phyloP scores from a whole-genome alignment of 2,797 vertebrate species.

The Peromyscus eremicus region DNA sequence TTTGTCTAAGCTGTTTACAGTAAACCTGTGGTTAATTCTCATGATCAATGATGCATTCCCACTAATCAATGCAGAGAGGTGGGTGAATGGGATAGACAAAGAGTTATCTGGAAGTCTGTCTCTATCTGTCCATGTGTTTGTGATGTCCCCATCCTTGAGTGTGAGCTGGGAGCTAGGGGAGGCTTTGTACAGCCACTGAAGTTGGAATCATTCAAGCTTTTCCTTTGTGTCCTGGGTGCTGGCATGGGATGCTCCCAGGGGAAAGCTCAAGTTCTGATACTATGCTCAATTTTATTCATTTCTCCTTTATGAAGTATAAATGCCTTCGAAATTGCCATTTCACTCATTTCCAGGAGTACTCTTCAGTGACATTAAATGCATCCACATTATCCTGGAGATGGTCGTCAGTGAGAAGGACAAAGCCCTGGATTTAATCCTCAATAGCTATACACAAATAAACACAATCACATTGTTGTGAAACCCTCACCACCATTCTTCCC shows the following conservation, averaged over 20 bases:
- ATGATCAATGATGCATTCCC: background rate
- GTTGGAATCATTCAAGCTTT: too few relatives aligned
- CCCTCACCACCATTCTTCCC: background rate
- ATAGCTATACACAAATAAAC: background rate
- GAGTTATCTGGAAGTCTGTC: background rate
- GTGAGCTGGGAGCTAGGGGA: background rate
- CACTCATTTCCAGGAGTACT: background rate
- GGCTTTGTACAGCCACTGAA: too few relatives aligned
- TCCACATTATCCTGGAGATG: background rate
- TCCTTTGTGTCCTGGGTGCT: too few relatives aligned
- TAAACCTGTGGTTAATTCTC: constrained; percentile 44
- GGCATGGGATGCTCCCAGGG: too few relatives aligned
- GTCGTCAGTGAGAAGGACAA: background rate
- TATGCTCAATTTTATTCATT: background rate
- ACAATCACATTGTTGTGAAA: constrained; percentile 21
- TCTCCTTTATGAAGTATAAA: background rate
- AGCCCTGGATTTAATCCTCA: background rate
- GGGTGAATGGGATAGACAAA: background rate
- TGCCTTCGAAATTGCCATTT: background rate
- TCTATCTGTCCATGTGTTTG: background rate
- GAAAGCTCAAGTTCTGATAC: too few relatives aligned
- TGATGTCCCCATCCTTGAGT: background rate
- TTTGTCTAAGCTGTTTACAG: background rate
- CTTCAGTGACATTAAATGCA: constrained; percentile 11
- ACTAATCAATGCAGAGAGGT: background rate